Conservation (phyloP, 2,113 vertebrate species). For the Tachuris rubrigastra region DNA sequence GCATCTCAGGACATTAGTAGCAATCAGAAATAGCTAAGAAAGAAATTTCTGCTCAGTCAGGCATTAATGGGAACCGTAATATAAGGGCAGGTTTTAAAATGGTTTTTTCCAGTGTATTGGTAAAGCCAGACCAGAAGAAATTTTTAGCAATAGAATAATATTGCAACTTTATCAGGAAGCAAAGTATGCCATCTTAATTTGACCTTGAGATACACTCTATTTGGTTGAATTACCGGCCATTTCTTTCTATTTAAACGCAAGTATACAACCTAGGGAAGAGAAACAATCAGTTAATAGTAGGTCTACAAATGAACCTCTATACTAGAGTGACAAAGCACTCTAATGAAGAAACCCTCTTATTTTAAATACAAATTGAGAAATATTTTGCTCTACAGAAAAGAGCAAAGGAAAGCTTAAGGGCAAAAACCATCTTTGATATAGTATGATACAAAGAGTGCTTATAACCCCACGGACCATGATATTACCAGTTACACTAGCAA, state of each 20-base stretch:
- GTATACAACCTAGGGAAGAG: background rate
- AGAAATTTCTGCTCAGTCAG: background rate
- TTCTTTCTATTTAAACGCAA: background rate
- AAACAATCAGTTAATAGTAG: background rate
- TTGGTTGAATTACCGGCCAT: background rate
- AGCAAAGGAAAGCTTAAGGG: background rate
- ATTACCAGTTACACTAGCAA: background rate
- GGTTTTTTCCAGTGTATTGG: background rate
- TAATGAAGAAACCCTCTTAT: background rate
- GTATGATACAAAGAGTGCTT: background rate
- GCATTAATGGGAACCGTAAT: background rate
- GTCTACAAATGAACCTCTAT: background rate
- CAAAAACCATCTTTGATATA: background rate
- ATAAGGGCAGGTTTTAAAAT: background rate
- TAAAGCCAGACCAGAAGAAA: background rate
- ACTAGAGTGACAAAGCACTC: background rate
- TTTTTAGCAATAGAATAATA: slow-evolving; percentile 7
- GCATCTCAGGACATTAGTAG: background rate
- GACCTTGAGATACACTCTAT: background rate
- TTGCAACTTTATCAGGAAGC: slow-evolving; percentile 3
- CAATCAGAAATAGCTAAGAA: background rate
- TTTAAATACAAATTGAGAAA: background rate
- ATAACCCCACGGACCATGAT: background rate
- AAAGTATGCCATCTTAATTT: background rate
- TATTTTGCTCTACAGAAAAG: background rate